phyloP scores from a whole-genome alignment of 2,797 vertebrate genomes.

The Platyrinchus mystaceus region DNA sequence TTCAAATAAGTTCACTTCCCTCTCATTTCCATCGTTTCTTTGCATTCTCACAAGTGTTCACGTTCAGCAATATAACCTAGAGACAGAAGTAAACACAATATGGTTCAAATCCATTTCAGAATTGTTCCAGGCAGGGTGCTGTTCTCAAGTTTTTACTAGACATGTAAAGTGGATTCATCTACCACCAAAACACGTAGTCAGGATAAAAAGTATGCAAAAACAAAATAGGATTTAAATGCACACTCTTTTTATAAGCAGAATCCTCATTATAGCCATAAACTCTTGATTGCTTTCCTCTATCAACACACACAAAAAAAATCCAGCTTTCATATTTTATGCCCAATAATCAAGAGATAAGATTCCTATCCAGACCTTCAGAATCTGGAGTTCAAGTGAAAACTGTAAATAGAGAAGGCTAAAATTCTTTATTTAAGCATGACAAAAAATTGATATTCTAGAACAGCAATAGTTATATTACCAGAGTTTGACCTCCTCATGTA shows the following conservation, averaged over 20 bases:
- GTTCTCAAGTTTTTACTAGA: neutral
- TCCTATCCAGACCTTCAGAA: neutral
- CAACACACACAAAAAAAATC: neutral
- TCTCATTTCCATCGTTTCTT: neutral
- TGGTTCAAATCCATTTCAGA: neutral
- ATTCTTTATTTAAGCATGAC: neutral
- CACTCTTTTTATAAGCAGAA: neutral
- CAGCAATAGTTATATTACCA: neutral
- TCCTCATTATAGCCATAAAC: neutral
- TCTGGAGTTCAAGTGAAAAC: neutral
- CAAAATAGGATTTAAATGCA: neutral
- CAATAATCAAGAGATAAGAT: neutral
- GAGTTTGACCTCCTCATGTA: neutral
- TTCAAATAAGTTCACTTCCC: slow-evolving; percentile 54
- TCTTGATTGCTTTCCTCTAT: neutral
- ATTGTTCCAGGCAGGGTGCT: neutral
- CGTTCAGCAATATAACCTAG: neutral
- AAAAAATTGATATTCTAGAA: neutral
- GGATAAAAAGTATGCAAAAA: neutral
- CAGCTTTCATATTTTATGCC: neutral
- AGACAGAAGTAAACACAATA: slow-evolving; percentile 19
- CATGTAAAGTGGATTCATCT: neutral
- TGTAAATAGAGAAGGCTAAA: neutral
- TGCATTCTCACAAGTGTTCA: slow-evolving; percentile 4
- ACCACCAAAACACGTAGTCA: neutral